A percentile compares a stretch with the other conserved stretches of the same genome.
Evolutionary conservation across 2,888 invertebrate species (phyloP).

Genomic region (Athetis lepigone): DNA sequence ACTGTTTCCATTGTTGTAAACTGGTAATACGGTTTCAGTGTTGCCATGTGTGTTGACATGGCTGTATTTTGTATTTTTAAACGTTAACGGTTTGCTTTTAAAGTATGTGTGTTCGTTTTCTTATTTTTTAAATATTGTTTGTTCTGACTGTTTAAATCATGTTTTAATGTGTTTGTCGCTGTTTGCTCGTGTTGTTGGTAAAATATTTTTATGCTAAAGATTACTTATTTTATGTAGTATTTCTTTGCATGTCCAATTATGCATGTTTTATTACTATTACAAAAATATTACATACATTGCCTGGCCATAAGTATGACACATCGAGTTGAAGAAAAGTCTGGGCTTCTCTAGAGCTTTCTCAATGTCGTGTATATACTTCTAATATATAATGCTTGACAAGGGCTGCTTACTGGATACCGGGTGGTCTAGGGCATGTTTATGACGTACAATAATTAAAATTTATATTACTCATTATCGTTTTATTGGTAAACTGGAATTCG

Average conservation of each 20-base stretch:
- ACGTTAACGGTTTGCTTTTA: conserved; percentile 25
- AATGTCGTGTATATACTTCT: not conserved
- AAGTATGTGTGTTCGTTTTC: conserved; percentile 42
- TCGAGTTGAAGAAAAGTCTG: not conserved
- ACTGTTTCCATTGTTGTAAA: conserved; percentile 21
- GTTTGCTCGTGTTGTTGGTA: conserved; percentile 23
- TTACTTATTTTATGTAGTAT: conserved; percentile 17
- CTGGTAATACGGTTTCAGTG: conserved; percentile 37
- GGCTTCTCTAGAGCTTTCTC: not conserved
- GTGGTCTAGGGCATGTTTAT: too few species aligned
- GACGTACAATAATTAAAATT: too few species aligned
- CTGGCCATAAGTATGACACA: not conserved
- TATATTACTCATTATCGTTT: too few species aligned
- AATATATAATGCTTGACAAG: too few species aligned
- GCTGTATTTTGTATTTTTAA: conserved; percentile 28
- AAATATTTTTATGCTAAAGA: conserved; percentile 3
- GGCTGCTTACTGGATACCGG: too few species aligned
- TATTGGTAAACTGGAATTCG: too few species aligned
- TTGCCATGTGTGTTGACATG: conserved; percentile 33
- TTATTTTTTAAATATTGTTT: conserved; percentile 23
- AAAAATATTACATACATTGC: not conserved
- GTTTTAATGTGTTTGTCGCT: conserved; percentile 39
- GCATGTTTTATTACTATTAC: conserved; percentile 29
- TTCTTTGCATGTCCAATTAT: conserved; percentile 35
- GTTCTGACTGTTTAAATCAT: conserved; percentile 53